phyloP scores from a whole-genome alignment of 2,113 vertebrate genomes.

The Cathartes aura region DNA sequence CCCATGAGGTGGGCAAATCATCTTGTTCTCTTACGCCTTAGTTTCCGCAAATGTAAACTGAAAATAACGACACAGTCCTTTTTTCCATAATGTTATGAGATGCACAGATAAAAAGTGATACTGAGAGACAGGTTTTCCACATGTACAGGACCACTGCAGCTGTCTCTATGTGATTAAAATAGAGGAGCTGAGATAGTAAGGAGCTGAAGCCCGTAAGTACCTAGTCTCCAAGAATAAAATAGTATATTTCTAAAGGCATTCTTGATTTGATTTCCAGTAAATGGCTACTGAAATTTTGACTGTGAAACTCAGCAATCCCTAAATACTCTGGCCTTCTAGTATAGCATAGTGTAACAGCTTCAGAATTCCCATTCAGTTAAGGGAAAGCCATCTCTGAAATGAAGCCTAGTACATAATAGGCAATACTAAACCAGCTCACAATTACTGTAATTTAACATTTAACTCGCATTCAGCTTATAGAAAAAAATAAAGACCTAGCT shows the following conservation, averaged over 20 bases:
- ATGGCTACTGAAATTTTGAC: neutral
- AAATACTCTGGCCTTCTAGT: neutral
- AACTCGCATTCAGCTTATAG: slow-evolving; percentile 66
- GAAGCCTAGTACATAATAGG: slow-evolving; percentile 43
- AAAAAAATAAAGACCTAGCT: slow-evolving; percentile 17
- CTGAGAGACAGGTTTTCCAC: neutral
- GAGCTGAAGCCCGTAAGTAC: neutral
- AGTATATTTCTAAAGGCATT: neutral
- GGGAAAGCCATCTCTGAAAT: slow-evolving; percentile 24
- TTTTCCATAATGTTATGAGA: neutral
- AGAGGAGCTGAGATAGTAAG: neutral
- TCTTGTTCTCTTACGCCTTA: neutral
- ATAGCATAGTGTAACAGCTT: neutral
- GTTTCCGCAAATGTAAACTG: neutral
- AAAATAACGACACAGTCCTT: neutral
- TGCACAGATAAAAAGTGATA: neutral
- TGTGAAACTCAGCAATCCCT: neutral
- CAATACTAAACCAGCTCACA: slow-evolving; percentile 65
- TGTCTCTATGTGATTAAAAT: neutral
- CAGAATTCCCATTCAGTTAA: slow-evolving; percentile 53
- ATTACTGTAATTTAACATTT: slow-evolving; percentile 78
- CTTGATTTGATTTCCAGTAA: neutral
- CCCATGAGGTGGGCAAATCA: neutral
- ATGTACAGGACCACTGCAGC: neutral
- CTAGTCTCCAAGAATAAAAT: neutral